phyloP scores from a whole-genome alignment of 2,113 vertebrate genomes.

The Caloenas nicobarica region DNA sequence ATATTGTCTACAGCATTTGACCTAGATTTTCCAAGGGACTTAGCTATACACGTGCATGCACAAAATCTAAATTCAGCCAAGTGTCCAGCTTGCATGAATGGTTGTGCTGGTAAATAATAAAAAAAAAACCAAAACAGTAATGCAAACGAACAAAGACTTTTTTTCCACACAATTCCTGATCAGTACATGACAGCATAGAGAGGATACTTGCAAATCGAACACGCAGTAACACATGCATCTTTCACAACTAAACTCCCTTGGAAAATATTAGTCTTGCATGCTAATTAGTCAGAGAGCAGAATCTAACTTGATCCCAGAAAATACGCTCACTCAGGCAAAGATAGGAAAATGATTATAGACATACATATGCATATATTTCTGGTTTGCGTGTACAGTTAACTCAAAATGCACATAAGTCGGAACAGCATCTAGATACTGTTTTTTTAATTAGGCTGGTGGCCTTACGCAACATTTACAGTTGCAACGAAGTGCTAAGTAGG shows the following conservation, averaged over 20 bases:
- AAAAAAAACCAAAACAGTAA: not conserved
- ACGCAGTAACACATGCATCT: not conserved
- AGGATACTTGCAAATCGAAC: not conserved
- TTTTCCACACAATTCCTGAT: not conserved
- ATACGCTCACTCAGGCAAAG: not conserved
- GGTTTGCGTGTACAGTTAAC: not conserved
- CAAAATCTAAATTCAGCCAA: not conserved
- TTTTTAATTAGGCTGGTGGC: not conserved
- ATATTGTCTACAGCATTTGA: not conserved
- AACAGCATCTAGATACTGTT: not conserved
- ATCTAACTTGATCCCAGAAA: not conserved
- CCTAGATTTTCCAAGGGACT: slow-evolving; percentile 9
- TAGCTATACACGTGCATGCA: not conserved
- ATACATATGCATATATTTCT: not conserved
- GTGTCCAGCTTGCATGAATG: not conserved
- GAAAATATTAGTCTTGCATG: not conserved
- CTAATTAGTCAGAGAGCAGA: slow-evolving; percentile 22
- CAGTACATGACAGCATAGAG: not conserved
- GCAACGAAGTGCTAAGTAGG: not conserved
- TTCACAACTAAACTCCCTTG: not conserved
- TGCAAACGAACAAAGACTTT: not conserved
- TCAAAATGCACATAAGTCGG: not conserved
- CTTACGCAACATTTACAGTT: not conserved
- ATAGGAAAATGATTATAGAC: not conserved
- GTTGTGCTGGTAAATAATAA: not conserved